Evolutionary conservation across 2,797 vertebrate genomes (phyloP).

Genomic region (Acestrorhynchus altus): DNA sequence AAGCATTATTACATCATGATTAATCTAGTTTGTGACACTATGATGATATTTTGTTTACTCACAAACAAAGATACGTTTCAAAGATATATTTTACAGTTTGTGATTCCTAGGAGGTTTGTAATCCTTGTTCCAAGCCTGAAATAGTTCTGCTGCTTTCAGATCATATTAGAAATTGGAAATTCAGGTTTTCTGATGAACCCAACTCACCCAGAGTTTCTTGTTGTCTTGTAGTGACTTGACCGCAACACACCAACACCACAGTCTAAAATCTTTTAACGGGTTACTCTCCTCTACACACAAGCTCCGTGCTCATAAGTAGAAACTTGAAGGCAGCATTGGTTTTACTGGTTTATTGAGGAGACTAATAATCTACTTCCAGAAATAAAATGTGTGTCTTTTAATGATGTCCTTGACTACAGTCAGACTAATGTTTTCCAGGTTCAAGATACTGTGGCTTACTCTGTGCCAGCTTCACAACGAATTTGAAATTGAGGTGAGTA

Average conservation of each 20-base stretch:
- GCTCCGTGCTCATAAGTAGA: too few species aligned
- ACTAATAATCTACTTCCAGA: not conserved
- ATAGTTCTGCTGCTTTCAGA: too few species aligned
- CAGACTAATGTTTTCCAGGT: conserved; percentile 73
- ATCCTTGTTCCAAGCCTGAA: not conserved
- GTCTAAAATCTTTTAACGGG: too few species aligned
- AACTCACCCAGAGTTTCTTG: too few species aligned
- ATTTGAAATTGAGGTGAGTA: conserved; percentile 92
- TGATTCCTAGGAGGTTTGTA: not conserved
- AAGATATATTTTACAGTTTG: not conserved
- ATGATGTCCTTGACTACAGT: not conserved
- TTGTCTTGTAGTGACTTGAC: too few species aligned
- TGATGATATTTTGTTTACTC: too few species aligned
- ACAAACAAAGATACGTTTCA: too few species aligned
- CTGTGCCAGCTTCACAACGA: conserved; percentile 95
- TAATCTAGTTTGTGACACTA: not conserved
- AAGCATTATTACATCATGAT: not conserved
- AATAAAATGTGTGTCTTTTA: not conserved
- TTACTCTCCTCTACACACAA: too few species aligned
- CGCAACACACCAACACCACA: too few species aligned
- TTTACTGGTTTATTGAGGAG: not conserved
- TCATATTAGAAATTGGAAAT: too few species aligned
- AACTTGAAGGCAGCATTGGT: not conserved
- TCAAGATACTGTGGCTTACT: conserved; percentile 96
- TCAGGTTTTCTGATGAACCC: too few species aligned